Evolutionary conservation across 2,113 vertebrate species (phyloP).

Genomic region (Pycnonotus jocosus): DNA sequence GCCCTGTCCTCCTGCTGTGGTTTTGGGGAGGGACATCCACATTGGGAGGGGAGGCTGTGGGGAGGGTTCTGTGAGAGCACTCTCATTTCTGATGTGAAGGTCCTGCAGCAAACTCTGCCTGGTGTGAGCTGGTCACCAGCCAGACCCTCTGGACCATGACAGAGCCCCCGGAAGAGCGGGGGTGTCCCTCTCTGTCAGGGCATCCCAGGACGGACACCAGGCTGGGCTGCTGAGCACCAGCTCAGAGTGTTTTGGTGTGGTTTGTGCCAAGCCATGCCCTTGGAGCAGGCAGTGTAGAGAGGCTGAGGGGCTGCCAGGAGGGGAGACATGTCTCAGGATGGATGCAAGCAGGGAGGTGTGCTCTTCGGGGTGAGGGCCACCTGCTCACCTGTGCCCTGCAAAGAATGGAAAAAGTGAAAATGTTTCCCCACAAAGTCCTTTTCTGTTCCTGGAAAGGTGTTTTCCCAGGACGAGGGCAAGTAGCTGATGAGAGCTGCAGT

Average conservation of each 20-base stretch:
- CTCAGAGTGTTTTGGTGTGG: not conserved
- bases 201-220: not conserved
- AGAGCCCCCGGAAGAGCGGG: fast-evolving
- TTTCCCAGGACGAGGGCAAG: not conserved
- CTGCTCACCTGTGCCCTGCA: not conserved
- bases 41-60: not conserved
- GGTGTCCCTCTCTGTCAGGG: not conserved
- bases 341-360: not conserved
- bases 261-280: not conserved
- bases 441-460: not conserved
- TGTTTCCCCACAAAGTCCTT: not conserved
- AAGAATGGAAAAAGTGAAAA: not conserved
- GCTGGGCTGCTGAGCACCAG: not conserved
- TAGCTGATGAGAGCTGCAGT: not conserved
- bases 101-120: not conserved
- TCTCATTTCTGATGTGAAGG: not conserved
- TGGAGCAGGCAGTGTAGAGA: not conserved
- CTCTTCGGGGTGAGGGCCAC: not conserved
- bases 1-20: not conserved
- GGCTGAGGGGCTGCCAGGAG: not conserved
- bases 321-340: not conserved
- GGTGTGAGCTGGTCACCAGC: not conserved
- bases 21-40: not conserved
- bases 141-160: not conserved
- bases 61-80: not conserved